Evolutionary conservation across 2,888 invertebrate species (phyloP).

Genomic region (Phytoseiulus persimilis): DNA sequence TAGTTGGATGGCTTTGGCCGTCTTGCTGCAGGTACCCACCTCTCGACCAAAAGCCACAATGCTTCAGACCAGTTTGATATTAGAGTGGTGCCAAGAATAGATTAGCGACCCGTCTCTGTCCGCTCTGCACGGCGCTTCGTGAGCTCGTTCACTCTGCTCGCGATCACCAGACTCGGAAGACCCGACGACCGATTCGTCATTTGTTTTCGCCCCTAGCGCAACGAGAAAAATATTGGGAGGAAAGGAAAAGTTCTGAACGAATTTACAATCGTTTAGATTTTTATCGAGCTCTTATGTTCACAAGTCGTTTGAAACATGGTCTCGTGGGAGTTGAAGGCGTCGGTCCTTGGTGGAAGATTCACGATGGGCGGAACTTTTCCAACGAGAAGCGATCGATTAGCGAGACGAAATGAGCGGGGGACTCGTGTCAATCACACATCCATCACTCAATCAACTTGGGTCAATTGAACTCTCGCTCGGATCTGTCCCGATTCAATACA

Average conservation of each 20-base stretch:
- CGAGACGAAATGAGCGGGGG: too few relatives aligned
- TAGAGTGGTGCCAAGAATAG: neutral
- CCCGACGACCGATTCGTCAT: neutral
- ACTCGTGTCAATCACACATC: too few relatives aligned
- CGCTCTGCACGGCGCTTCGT: neutral
- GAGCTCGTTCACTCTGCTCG: neutral
- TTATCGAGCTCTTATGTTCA: neutral
- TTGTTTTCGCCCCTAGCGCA: neutral
- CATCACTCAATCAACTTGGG: too few relatives aligned
- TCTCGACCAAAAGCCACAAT: neutral
- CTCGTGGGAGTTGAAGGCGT: neutral
- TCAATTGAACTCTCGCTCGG: too few relatives aligned
- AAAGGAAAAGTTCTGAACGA: neutral
- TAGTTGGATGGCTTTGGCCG: neutral
- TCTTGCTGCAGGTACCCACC: slow-evolving; percentile 40
- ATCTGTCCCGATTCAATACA: too few relatives aligned
- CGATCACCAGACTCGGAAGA: neutral
- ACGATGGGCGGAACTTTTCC: neutral
- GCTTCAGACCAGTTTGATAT: neutral
- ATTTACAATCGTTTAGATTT: slow-evolving; percentile 5
- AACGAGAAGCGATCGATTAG: neutral
- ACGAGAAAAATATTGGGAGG: neutral
- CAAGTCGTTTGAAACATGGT: neutral
- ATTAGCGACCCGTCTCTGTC: neutral
- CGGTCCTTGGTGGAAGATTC: neutral